A percentile compares a stretch with the other conserved stretches of the same genome.
Evolutionary conservation across 2,113 vertebrate species (phyloP).

Genomic region (Nymphicus hollandicus): DNA sequence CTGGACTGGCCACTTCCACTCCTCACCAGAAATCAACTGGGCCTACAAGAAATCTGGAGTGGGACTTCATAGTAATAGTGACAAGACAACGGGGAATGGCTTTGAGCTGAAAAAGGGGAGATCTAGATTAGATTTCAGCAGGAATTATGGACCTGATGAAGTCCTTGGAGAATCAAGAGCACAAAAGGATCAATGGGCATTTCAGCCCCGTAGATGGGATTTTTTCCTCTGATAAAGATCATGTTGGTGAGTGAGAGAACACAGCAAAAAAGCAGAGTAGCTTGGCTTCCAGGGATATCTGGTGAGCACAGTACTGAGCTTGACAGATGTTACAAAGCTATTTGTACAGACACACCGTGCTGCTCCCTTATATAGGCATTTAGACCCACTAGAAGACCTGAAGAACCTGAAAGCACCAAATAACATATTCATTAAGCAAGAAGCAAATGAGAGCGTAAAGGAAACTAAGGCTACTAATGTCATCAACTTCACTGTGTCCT

Average conservation of each 20-base stretch:
- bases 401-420: background rate
- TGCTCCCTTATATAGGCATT: background rate
- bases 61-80: background rate
- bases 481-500: background rate
- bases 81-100: background rate
- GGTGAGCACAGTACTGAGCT: background rate
- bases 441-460: background rate
- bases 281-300: background rate
- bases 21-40: background rate
- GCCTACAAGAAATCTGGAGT: background rate
- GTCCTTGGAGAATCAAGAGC: background rate
- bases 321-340: no score
- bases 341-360: no score
- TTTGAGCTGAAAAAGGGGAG: background rate
- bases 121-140: background rate
- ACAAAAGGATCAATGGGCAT: rapidly evolving
- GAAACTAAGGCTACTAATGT: background rate
- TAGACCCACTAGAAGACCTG: background rate
- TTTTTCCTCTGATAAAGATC: background rate
- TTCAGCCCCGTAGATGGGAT: background rate
- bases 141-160: background rate
- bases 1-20: background rate
- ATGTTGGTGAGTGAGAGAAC: background rate
- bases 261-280: background rate
- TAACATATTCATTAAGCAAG: rapidly evolving